Percentiles rank a stretch among this genome's conserved stretches.
phyloP scores from a whole-genome alignment of 2,797 vertebrate genomes.

The Galago senegalensis region DNA sequence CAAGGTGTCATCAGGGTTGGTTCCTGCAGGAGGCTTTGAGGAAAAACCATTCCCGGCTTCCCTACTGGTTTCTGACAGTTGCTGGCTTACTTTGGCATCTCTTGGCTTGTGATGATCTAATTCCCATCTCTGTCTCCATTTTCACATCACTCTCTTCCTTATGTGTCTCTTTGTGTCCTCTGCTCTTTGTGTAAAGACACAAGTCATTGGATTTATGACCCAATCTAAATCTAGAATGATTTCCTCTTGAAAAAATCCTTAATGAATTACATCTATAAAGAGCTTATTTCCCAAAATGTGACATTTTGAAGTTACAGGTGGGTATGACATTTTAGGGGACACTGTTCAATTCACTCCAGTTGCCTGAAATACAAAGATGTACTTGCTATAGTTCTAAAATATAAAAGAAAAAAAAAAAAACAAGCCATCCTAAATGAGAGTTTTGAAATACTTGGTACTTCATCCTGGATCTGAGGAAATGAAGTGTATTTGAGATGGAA shows the following conservation, averaged over 20 bases:
- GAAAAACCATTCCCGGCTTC: background rate
- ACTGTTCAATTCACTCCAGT: background rate
- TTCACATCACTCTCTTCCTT: background rate
- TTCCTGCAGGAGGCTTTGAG: background rate
- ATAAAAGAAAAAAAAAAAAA: background rate
- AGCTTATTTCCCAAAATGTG: background rate
- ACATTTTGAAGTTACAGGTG: background rate
- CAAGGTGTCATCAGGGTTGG: background rate
- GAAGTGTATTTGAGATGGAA: background rate
- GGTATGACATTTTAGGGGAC: background rate
- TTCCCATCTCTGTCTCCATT: background rate
- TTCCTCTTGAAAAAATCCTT: background rate
- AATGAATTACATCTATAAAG: background rate
- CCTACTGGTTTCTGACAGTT: background rate
- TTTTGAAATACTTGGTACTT: slow-evolving; percentile 33
- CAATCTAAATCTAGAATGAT: background rate
- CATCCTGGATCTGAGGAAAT: background rate
- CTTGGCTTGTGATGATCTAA: background rate
- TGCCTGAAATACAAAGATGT: background rate
- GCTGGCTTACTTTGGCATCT: no score
- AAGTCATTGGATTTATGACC: background rate
- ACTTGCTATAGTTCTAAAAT: background rate
- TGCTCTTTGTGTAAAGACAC: background rate
- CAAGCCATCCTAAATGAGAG: background rate
- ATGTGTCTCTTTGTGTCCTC: background rate